phyloP scores from a whole-genome alignment of 1,140 invertebrate species.

The Aethina tumida region DNA sequence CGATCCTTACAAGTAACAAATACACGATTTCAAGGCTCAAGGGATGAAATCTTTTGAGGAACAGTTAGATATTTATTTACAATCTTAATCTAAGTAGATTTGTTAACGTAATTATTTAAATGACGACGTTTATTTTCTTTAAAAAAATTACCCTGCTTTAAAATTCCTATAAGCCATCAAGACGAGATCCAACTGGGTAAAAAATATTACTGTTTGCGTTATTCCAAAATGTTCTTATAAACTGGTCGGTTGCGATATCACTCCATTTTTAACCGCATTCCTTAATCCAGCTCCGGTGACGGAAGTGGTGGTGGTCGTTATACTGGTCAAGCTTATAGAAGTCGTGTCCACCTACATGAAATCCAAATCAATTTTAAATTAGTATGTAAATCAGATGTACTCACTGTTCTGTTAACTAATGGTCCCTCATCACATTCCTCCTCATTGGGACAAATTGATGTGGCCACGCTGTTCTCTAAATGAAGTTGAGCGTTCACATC shows the following conservation, averaged over 20 bases:
- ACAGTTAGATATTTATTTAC: slow-evolving; percentile 7
- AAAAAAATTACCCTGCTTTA: slow-evolving; percentile 3
- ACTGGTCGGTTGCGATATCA: slow-evolving; percentile 22
- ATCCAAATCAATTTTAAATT: too few species aligned
- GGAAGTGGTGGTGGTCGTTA: slow-evolving; percentile 42
- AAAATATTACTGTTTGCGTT: too few species aligned
- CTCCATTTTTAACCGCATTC: slow-evolving; percentile 27
- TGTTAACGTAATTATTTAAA: slow-evolving; percentile 7
- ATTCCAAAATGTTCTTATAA: too few species aligned
- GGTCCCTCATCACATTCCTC: slow-evolving; percentile 44
- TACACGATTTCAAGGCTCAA: slow-evolving; percentile 20
- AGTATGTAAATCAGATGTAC: too few species aligned
- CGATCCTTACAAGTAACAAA: slow-evolving; percentile 7
- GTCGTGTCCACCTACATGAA: slow-evolving; percentile 35
- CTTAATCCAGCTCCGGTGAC: slow-evolving; percentile 37
- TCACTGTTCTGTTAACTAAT: slow-evolving; percentile 42
- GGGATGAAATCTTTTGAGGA: slow-evolving; percentile 21
- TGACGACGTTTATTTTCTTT: slow-evolving; percentile 4
- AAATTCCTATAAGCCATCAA: slow-evolving; percentile 4
- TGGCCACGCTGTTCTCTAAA: slow-evolving; percentile 73
- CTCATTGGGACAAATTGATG: slow-evolving; percentile 38
- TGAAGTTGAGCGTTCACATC: slow-evolving; percentile 81
- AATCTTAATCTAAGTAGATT: slow-evolving; percentile 5
- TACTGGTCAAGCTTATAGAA: slow-evolving; percentile 44
- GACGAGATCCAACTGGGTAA: neutral